Percentiles rank a stretch among this genome's conserved stretches.
These are phyloP conservation scores for Porites divaricata DNA, from an alignment of 92 coral and sea anemone species.

Conservation along the genomic window DNA sequence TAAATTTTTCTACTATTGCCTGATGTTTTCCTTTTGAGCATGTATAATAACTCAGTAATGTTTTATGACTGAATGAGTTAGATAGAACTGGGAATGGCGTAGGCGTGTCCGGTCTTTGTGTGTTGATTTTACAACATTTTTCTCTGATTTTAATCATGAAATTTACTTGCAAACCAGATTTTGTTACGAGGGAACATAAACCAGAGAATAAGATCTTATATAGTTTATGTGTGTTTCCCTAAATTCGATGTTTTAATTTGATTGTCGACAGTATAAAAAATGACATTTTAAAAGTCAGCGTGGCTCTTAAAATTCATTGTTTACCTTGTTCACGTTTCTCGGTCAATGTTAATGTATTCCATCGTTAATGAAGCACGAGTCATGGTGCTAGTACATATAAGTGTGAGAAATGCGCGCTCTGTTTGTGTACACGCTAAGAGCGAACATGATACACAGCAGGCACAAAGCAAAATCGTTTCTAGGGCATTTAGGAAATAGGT, in stretches of 20 bases:
- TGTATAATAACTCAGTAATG: neutral
- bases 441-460: neutral
- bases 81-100: neutral
- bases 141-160: neutral
- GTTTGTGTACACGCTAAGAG: neutral
- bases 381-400: constrained; percentile 5
- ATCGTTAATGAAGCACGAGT: constrained; percentile 1
- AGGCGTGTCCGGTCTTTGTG: neutral
- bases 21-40: constrained; percentile 7
- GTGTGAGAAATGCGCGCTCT: neutral
- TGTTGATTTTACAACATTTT: neutral
- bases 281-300: neutral
- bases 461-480: neutral
- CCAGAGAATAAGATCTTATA: too few relatives aligned
- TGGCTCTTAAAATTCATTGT: constrained; percentile 26
- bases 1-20: neutral
- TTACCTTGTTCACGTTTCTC: constrained; percentile 4
- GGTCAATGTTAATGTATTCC: constrained; percentile 58
- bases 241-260: neutral
- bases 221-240: neutral
- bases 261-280: neutral
- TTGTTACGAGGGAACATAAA: too few relatives aligned
- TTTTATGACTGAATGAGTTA: constrained; percentile 15
- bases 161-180: neutral
- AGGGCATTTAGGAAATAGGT: neutral